Evolutionary conservation across 1,140 invertebrate species (phyloP), one percentile per base, ranked within the genome.

Genomic region (Magallana angulata): DNA sequence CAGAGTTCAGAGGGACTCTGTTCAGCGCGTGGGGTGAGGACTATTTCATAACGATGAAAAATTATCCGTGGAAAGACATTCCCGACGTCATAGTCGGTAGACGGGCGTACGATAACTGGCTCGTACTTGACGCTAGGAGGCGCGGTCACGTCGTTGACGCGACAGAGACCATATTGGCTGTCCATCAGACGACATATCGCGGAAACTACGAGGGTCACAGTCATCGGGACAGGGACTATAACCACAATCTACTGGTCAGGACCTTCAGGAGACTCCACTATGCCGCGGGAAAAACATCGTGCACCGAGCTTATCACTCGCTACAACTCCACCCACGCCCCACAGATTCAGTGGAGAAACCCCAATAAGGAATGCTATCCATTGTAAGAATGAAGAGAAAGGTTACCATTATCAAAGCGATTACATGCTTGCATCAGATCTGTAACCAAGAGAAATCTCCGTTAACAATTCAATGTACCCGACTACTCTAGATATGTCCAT

Each of bases 1-100:
- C 86, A 3, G 60, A 76, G 14, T 14, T 57, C 24, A 71, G 89
- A 68, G 91, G 90, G 0, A 81, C 89, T 60, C n/a, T 90, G 8
- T 91, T 91, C 81, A 86, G 80, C 16, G 68, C 86, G n/a, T 88
- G 85, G 48, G 89, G 90, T 5, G 90, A 92, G 56, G 91, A 92
- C 80, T 91, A 88, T 80, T 92, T 92, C 57, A 90, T 92, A 18
- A 90, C 90, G 30, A 88, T 57, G 56, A 64, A 84, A 84, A 85
- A 84, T 85, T 92, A 87, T 84, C 89, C 91, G 12, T 92, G 91
- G 91, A 68, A 90, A 56, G 83, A 87, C 16, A 86, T 90, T 30
- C 87, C 89, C 11, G 82, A 90, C 12, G 82, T 92, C 9, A 87
- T 91, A 14, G 88, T 92, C 30, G 91, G 91, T 36, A 62, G 90